Base-by-base conservation (phyloP, 2,797 vertebrate genomes). In the Falco berigora region DNA sequence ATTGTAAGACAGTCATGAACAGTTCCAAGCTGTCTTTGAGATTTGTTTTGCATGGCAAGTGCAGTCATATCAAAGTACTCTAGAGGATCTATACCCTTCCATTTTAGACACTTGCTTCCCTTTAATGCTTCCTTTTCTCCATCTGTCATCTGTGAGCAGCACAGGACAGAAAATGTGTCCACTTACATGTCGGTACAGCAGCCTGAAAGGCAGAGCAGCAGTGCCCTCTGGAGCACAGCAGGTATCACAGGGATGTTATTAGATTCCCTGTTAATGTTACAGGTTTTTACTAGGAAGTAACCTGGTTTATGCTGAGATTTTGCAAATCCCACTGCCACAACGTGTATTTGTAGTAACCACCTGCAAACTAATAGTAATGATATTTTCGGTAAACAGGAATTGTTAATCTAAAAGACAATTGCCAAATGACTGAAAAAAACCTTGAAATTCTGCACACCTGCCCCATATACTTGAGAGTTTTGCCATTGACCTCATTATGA, bases 381-480 rank as follows among this genome's bases (percentile, higher is more conserved):
- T 40, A 13, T 23, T 67, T 42, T 44, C 34, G 19, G 8, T 11
- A 72, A 71, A 23, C 2, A 9, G 8, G n/a, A 73, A 36, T 44
- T 73, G 61, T 50, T 27, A 52, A 32, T 58, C 6, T 55, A 42
- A 75, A 69, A 86, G n/a, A 21, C 18, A 78, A 30, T 15, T 68
- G 3, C 23, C 12, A 74, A 84, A 49, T 34, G 1, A 27, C 12
- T 32, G 12, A 52, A 62, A 52, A 62, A 36, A 55, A 32, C 2
- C 6, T 13, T 85, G 13, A 66, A 56, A 50, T 79, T 59, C 36
- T 63, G 24, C 9, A 34, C 25, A n/a, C 4, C 1, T 0, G 0
- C 1, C 4, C 20, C 21, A 30, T 20, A 30, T 0, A 50, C 13
- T 17, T n/a, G 10, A 59, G n/a, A 72, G 12, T 40, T 69, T 75